Evolutionary conservation across 2,797 vertebrate genomes (phyloP).

Genomic region (Uromys caudimaculatus): DNA sequence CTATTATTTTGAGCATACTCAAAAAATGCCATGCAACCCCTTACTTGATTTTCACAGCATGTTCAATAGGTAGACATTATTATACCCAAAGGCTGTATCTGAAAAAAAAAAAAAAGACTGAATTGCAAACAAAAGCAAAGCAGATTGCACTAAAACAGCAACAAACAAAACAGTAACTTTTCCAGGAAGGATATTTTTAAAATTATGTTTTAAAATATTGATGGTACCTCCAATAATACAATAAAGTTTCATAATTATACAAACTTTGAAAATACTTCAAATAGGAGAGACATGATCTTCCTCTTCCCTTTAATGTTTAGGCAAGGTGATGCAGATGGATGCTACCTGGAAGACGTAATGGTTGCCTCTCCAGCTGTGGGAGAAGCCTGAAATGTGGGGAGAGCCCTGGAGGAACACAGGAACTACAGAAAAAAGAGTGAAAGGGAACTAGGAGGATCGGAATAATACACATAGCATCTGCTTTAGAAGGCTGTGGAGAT

Average conservation of each 20-base stretch:
- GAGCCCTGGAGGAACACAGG: not conserved
- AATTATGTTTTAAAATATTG: slow-evolving; percentile 3
- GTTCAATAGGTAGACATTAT: not conserved
- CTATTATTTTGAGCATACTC: not conserved
- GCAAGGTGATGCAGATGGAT: not conserved
- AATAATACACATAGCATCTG: not conserved
- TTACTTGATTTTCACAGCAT: not conserved
- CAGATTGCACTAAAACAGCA: not conserved
- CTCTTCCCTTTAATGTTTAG: not conserved
- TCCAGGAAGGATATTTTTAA: slow-evolving; percentile 23
- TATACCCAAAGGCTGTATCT: not conserved
- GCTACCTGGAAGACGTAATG: too few relatives aligned
- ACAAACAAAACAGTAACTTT: not conserved
- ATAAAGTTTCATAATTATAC: not conserved
- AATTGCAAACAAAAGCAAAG: not conserved
- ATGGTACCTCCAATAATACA: not conserved
- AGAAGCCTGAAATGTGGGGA: not conserved
- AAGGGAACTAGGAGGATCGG: not conserved
- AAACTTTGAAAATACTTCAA: not conserved
- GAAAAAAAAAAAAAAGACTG: slow-evolving; percentile 41
- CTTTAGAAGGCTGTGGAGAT: not conserved
- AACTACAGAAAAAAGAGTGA: not conserved
- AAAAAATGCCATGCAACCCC: not conserved
- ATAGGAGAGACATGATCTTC: not conserved
- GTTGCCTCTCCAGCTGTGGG: too few relatives aligned